Base-by-base conservation (phyloP, 2,113 vertebrate genomes). In the Xiphophorus couchianus region DNA sequence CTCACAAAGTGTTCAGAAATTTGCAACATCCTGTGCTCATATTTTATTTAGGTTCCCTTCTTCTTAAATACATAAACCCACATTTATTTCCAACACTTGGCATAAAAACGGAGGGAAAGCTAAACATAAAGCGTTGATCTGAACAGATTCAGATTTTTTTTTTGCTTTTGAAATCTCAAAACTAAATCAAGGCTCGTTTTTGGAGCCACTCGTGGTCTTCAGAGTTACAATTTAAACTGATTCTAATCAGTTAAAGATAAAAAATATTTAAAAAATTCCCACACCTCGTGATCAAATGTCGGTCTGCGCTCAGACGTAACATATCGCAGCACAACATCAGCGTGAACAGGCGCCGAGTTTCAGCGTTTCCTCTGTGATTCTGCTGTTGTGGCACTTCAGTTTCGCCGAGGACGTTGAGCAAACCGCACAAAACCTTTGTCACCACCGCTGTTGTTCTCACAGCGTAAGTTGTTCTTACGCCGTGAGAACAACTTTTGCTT, bases 401-500 rank as follows among this genome's bases (percentile, higher is more conserved):
- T 74, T 65, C 62, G 51, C 74, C 10, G 48, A 44, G 42, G 19
- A 15, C 61, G 48, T 71, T 73, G 54, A 70, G 70, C 14, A 27
- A 73, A 84, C 37, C 64, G 11, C 60, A 72, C 67, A 35, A 72
- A 82, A 80, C 71, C 58, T 62, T 11, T 5, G 25, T 80, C 80
- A 72, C 71, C 76, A 74, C 76, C 77, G 73, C 66, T 28, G 27
- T 28, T 28, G 27, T 28, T 28, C 27, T 28, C 27, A 28, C 27
- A 28, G 27, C 27, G 27, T 28, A 28, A 28, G 27, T 28, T 28
- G 27, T 28, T 28, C 27, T 28, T 28, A 28, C 62, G 51, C 81
- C 67, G 86, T 73, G 82, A 76, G 42, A 37, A 84, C 70, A 19
- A 62, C 74, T 78, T 74, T 42, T 35, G 54, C 69, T 81, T 73